Conservation (phyloP, 2,113 vertebrate species). For the Beaufortia kweichowensis region DNA sequence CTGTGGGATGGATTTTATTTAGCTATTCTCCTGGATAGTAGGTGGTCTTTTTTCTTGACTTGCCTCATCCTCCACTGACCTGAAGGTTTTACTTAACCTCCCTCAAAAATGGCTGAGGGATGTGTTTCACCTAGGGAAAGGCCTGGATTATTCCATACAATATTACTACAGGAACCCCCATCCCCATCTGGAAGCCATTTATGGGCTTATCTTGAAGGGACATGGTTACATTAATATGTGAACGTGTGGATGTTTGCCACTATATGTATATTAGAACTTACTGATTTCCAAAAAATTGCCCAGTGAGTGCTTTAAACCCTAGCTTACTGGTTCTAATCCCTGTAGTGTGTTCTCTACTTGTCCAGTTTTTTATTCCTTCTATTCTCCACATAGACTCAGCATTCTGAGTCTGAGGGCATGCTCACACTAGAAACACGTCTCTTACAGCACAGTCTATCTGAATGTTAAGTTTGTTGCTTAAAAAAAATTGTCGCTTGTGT, state of each 20-base stretch:
- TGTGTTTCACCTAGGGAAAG: slow-evolving; percentile 13
- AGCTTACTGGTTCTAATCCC: too few relatives aligned
- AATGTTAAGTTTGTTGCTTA: too few relatives aligned
- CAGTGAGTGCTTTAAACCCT: too few relatives aligned
- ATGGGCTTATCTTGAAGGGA: background rate
- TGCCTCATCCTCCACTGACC: slow-evolving; percentile 45
- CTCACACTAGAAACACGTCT: too few relatives aligned
- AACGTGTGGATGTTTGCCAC: background rate
- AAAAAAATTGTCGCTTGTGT: too few relatives aligned
- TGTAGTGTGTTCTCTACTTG: too few relatives aligned
- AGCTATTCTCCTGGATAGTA: slow-evolving; percentile 34
- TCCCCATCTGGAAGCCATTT: slow-evolving; percentile 14
- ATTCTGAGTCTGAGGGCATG: too few relatives aligned
- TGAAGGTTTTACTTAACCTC: slow-evolving; percentile 50
- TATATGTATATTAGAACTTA: too few relatives aligned
- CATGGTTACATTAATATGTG: background rate
- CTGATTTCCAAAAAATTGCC: too few relatives aligned
- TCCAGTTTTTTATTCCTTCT: too few relatives aligned
- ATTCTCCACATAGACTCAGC: too few relatives aligned
- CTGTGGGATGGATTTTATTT: slow-evolving; percentile 23
- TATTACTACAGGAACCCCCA: slow-evolving; percentile 19
- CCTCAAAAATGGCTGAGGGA: slow-evolving; percentile 26
- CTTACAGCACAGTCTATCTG: too few relatives aligned
- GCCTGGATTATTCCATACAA: slow-evolving; percentile 30
- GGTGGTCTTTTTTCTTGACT: slow-evolving; percentile 46